phyloP scores from a whole-genome alignment of 2,113 vertebrate genomes.

The Haplochromis burtoni region DNA sequence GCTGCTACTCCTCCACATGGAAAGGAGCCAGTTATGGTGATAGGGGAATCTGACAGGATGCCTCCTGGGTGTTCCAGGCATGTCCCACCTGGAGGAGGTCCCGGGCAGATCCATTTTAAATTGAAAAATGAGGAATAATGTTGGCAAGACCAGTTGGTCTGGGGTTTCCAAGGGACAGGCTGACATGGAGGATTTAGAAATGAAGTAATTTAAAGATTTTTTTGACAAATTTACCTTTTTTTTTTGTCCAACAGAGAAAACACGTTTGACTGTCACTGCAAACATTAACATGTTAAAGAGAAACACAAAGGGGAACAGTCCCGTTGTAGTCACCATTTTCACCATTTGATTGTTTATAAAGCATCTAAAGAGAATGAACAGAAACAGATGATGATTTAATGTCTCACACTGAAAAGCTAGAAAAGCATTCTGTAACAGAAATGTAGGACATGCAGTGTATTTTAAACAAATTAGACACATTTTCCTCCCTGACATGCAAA shows the following conservation, averaged over 20 bases:
- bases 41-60: not conserved
- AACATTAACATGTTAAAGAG: conserved; percentile 21
- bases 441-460: not conserved
- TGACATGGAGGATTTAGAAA: not conserved
- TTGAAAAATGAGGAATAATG: not conserved
- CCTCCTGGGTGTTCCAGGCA: not conserved
- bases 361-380: conserved; percentile 17
- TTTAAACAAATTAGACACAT: not conserved
- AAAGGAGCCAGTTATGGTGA: not conserved
- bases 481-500: not conserved
- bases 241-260: not conserved
- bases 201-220: accelerated
- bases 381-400: not conserved
- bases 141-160: not conserved
- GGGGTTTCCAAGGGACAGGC: not conserved
- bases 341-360: not conserved
- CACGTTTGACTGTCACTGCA: not conserved
- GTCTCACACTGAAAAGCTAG: accelerated
- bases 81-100: not conserved
- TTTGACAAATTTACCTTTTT: not conserved
- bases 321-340: conserved; percentile 16
- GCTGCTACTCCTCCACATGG: not conserved
- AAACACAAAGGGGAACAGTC: conserved; percentile 27
- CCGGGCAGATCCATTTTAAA: not conserved
- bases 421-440: not conserved